Base-by-base conservation (phyloP, 35 echinoderm and acorn worm genomes). In the Diadema setosum region DNA sequence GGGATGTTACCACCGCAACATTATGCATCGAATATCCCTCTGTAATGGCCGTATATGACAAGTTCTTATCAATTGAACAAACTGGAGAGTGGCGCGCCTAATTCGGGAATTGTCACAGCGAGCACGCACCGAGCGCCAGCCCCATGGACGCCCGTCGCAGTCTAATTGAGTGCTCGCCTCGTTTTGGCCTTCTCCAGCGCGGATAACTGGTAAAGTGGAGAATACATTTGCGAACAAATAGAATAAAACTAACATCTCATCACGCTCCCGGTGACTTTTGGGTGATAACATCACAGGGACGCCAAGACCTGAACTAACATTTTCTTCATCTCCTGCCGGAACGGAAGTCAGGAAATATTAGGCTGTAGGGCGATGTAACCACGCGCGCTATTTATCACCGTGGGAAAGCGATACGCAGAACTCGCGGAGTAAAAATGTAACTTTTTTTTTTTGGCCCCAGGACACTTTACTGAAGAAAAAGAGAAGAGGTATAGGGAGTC, bases 11-110 rank as follows among this genome's bases (percentile, higher is more conserved):
- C 29, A 26, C 27, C 63, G 30, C 30, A 67, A 67, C 63, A 67
- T 67, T 67, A 33, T 67, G 29, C 63, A 67, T 67, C 37, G 63
- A 67, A 67, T 33, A 26, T 33, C 37, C 63, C 63, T 16, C 63
- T 15, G 63, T 67, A 67, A 67, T 67, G 63, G 63, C 63, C 63
- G 63, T 67, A 67, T 34, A 67, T 34, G 63, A 67, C 63, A 67
- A 67, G 63, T 67, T 67, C 63, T 67, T 67, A 67, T 67, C 63
- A 67, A 67, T 67, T 67, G 63, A 67, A 67, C 63, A 67, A 67
- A 67, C 63, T 16, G 37, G 63, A 67, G 37, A 67, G 63, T 67
- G 63, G 37, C 63, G 27, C 37, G 9, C 27, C 63, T 67, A 67
- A 67, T 67, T 67, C 63, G 63, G 63, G 27, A 67, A 34, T 67